Conservation (phyloP, 2,888 invertebrate species). For the Theretra japonica region DNA sequence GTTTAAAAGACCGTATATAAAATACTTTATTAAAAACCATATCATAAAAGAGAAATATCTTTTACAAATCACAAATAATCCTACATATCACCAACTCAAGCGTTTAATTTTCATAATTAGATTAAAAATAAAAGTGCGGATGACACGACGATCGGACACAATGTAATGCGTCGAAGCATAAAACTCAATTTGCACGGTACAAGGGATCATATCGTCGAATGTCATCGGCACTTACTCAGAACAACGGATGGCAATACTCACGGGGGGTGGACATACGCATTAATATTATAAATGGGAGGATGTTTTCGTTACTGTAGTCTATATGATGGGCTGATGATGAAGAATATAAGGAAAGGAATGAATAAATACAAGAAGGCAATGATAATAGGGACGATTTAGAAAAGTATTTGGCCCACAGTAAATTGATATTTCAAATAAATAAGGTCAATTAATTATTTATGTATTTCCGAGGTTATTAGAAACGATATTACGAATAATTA, state of each 20-base stretch:
- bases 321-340: background rate
- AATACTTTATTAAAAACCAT: no score
- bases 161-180: constrained; percentile 61
- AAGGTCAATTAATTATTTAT: no score
- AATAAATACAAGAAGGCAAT: no score
- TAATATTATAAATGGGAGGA: background rate
- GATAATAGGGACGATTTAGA: no score
- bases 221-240: constrained; percentile 65
- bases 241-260: constrained; percentile 26
- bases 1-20: no score
- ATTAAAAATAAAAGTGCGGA: constrained; percentile 42
- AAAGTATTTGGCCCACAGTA: no score
- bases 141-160: constrained; percentile 61
- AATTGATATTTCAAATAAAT: no score
- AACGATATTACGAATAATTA: no score
- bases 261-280: constrained; percentile 14
- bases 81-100: background rate
- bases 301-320: background rate
- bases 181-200: constrained; percentile 74
- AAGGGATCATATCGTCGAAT: constrained; percentile 63
- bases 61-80: background rate
- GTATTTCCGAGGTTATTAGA: no score
- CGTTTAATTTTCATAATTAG: constrained; percentile 20
- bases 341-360: background rate
- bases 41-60: no score